These are phyloP conservation scores for Bombyx huttoni DNA, from an alignment of 2,888 invertebrate species.

Conservation along the genomic window DNA sequence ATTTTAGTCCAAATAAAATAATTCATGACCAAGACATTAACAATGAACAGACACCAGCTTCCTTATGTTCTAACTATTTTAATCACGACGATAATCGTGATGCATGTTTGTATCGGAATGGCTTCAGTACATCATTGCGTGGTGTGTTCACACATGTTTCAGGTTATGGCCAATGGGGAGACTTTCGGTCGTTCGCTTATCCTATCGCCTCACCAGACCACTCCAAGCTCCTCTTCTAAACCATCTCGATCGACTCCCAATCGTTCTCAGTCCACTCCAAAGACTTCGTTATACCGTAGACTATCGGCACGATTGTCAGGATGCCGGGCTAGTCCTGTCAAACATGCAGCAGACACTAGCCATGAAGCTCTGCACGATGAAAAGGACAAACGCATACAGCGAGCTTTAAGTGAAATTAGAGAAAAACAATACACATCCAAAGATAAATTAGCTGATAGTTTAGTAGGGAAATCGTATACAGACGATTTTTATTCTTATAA, in stretches of 20 bases:
- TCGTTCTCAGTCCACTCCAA: conserved; percentile 58
- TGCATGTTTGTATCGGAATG: conserved; percentile 71
- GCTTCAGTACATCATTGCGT: conserved; percentile 73
- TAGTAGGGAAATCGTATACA: conserved; percentile 40
- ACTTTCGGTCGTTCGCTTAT: conserved; percentile 76
- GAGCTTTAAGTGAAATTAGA: conserved; percentile 41
- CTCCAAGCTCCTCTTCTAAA: conserved; percentile 41
- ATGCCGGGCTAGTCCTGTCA: conserved; percentile 36
- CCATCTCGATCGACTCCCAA: conserved; percentile 48
- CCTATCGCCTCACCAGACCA: conserved; percentile 62
- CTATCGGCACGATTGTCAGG: conserved; percentile 62
- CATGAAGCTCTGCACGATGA: conserved; percentile 27
- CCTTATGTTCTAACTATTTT: conserved; percentile 48
- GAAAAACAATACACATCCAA: conserved; percentile 32
- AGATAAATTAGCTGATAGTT: conserved; percentile 39
- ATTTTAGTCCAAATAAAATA: too few relatives aligned
- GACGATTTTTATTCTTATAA: conserved; percentile 34
- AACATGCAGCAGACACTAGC: conserved; percentile 18
- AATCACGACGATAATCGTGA: conserved; percentile 43
- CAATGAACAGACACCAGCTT: conserved; percentile 29
- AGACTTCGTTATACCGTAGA: conserved; percentile 60
- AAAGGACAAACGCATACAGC: conserved; percentile 39
- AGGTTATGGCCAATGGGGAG: conserved; percentile 79
- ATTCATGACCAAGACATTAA: too few relatives aligned
- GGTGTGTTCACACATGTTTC: conserved; percentile 76